phyloP scores from a whole-genome alignment of 2,113 vertebrate genomes.

The Anser cygnoides region DNA sequence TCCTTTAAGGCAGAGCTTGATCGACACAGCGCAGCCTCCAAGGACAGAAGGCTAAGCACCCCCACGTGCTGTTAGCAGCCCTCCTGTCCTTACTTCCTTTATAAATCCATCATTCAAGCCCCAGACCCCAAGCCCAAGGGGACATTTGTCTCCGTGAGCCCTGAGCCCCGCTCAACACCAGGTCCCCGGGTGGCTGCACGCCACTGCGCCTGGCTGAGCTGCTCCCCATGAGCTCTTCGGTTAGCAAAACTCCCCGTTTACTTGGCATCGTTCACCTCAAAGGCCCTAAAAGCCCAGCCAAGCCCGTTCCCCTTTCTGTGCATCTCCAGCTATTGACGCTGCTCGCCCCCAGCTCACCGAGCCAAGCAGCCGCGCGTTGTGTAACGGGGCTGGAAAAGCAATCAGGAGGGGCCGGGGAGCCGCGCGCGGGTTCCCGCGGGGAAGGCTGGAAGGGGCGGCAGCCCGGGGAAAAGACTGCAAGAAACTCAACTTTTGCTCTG shows the following conservation, averaged over 20 bases:
- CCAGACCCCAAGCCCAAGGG: neutral
- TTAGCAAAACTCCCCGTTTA: constrained; percentile 31
- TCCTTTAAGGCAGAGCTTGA: neutral
- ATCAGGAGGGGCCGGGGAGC: constrained; percentile 43
- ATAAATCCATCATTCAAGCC: constrained; percentile 34
- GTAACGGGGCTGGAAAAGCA: constrained; percentile 58
- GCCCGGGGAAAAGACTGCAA: neutral
- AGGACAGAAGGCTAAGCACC: neutral
- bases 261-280: neutral
- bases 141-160: neutral
- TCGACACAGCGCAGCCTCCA: rapidly evolving
- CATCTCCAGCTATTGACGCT: constrained; percentile 32
- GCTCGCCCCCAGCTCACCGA: constrained; percentile 36
- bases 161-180: rapidly evolving
- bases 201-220: neutral
- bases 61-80: neutral
- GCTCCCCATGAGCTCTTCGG: constrained; percentile 35
- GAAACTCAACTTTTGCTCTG: constrained; percentile 30
- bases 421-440: constrained; percentile 3
- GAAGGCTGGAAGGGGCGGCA: constrained; percentile 12
- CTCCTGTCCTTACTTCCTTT: neutral
- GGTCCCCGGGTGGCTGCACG: neutral
- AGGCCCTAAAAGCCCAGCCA: constrained; percentile 57
- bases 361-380: neutral
- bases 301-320: neutral